A percentile compares a stretch with the other conserved stretches of the same genome.
phyloP scores from a whole-genome alignment of 2,113 vertebrate genomes.

The Caloenas nicobarica region DNA sequence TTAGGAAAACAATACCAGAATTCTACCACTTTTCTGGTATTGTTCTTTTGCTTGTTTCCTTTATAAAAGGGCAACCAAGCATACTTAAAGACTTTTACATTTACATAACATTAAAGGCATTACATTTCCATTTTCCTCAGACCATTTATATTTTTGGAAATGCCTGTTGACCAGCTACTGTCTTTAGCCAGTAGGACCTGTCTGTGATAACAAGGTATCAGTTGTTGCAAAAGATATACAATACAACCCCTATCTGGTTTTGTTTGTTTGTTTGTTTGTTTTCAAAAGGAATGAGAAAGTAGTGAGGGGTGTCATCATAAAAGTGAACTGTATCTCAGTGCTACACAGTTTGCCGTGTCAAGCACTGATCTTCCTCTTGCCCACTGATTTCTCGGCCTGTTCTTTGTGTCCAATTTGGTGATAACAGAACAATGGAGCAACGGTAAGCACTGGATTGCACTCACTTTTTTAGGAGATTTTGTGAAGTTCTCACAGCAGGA shows the following conservation, averaged over 20 bases:
- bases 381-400: neutral
- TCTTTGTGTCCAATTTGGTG: constrained; percentile 14
- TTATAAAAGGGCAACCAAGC: neutral
- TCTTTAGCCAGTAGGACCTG: neutral
- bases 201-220: constrained; percentile 33
- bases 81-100: neutral
- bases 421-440: neutral
- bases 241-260: neutral
- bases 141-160: constrained; percentile 52
- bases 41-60: neutral
- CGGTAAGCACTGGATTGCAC: neutral
- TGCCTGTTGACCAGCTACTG: neutral
- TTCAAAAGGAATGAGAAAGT: constrained; percentile 58
- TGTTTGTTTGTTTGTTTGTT: neutral
- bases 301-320: constrained; percentile 54
- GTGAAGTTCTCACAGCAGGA: neutral
- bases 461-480: neutral
- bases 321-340: constrained; percentile 35
- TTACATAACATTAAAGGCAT: neutral
- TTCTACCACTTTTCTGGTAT: neutral
- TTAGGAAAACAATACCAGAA: neutral
- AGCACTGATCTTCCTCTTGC: neutral
- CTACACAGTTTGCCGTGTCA: neutral
- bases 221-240: neutral
- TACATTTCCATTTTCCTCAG: neutral